Evolutionary conservation across 2,113 vertebrate genomes (phyloP).

Genomic region (Chaetodon trifascialis): DNA sequence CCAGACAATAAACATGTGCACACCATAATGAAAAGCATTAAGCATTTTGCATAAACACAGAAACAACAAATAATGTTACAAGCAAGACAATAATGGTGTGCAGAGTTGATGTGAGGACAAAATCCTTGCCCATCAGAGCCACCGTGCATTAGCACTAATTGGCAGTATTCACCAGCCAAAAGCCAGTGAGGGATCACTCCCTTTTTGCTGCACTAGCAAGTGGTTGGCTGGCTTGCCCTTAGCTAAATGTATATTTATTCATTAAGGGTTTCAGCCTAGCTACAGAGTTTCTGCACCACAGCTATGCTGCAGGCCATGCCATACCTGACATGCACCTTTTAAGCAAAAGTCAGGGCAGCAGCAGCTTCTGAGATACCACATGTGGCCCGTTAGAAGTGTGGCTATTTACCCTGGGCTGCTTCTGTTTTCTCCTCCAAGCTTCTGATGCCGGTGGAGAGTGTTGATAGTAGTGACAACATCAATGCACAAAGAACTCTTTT

Average conservation of each 20-base stretch:
- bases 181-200: not conserved
- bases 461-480: not conserved
- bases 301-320: not conserved
- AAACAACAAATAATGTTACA: not conserved
- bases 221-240: not conserved
- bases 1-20: no score
- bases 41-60: not conserved
- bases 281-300: not conserved
- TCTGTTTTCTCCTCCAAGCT: not conserved
- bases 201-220: not conserved
- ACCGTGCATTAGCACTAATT: not conserved
- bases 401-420: not conserved
- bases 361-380: no score
- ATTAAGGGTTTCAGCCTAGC: not conserved
- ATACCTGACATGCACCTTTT: not conserved
- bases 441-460: not conserved
- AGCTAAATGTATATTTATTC: not conserved
- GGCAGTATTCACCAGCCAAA: not conserved
- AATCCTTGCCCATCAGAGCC: not conserved
- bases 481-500: not conserved
- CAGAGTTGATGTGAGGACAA: not conserved
- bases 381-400: not conserved
- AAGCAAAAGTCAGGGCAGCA: no score
- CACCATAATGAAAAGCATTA: not conserved
- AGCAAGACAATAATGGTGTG: not conserved